Conservation (phyloP, 1,140 invertebrate genomes). For the Triops longicaudatus region DNA sequence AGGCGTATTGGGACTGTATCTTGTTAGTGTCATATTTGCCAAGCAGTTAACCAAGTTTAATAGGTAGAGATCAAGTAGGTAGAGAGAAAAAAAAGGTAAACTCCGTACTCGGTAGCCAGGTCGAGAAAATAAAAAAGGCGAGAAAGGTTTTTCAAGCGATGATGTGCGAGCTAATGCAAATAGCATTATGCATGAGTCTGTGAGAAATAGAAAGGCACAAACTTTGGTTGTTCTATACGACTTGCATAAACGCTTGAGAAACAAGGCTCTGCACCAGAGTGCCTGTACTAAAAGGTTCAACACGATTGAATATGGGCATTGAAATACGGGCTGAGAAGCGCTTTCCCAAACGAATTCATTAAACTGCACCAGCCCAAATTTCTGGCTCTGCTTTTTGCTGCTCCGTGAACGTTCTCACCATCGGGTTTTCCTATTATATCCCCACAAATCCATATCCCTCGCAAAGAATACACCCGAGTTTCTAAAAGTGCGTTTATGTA, state of each 20-base stretch:
- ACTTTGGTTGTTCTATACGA: not conserved
- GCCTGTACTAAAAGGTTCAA: too few species aligned
- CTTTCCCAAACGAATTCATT: not conserved
- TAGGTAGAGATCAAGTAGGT: not conserved
- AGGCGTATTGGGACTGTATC: not conserved
- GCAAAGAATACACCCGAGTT: too few species aligned
- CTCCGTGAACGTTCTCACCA: not conserved
- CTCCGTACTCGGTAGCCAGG: not conserved
- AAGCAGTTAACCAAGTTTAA: constrained; percentile 12
- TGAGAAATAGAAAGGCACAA: not conserved
- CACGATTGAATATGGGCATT: constrained; percentile 12
- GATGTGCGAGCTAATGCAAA: constrained; percentile 11
- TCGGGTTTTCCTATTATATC: not conserved
- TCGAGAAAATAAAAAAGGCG: not conserved
- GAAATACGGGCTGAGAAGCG: not conserved
- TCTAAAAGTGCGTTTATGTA: too few species aligned
- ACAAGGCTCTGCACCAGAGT: not conserved
- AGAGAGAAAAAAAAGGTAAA: not conserved
- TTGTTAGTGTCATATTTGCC: constrained; percentile 15
- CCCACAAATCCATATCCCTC: too few species aligned
- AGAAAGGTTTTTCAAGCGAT: not conserved
- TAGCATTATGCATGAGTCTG: constrained; percentile 5
- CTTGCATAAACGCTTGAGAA: not conserved
- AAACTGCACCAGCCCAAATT: not conserved
- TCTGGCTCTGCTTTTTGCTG: not conserved